phyloP scores from a whole-genome alignment of 2,888 invertebrate species.

The Pollenia labialis region DNA sequence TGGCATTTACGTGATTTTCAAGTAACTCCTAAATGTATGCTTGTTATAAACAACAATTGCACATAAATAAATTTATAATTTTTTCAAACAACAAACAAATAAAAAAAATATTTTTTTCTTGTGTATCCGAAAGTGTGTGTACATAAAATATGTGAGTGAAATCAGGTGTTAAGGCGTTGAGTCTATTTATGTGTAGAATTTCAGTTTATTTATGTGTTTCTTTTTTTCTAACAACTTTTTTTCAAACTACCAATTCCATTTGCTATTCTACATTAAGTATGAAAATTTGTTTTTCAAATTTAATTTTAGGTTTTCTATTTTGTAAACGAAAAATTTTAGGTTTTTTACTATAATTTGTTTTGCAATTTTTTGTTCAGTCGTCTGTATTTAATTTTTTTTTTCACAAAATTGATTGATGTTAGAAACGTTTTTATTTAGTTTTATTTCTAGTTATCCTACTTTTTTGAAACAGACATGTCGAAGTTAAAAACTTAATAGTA shows the following conservation, averaged over 20 bases:
- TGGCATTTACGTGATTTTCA: conserved; percentile 75
- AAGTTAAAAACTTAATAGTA: conserved; percentile 32
- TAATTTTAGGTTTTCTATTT: conserved; percentile 58
- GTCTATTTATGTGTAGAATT: conserved; percentile 25
- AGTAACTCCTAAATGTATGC: conserved; percentile 68
- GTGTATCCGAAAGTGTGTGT: background rate
- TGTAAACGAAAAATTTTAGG: conserved; percentile 31
- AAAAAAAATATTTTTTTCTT: conserved; percentile 38
- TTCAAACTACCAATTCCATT: background rate
- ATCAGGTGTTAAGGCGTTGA: conserved; percentile 73
- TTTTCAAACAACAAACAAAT: conserved; percentile 48
- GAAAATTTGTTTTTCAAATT: conserved; percentile 50
- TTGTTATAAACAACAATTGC: conserved; percentile 24
- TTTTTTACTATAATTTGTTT: conserved; percentile 49
- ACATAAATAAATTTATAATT: conserved; percentile 51
- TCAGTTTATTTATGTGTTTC: conserved; percentile 22
- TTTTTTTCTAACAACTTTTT: conserved; percentile 17
- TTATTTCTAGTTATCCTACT: conserved; percentile 16
- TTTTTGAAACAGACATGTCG: conserved; percentile 47
- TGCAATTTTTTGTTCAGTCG: conserved; percentile 37
- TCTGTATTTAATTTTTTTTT: conserved; percentile 45
- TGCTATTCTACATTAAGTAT: conserved; percentile 25
- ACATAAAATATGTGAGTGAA: conserved; percentile 65
- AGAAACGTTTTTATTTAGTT: conserved; percentile 44
- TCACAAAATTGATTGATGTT: conserved; percentile 70